These are phyloP conservation scores for Oxyruncus cristatus DNA, from an alignment of 2,113 vertebrate genomes.

Conservation along the genomic window DNA sequence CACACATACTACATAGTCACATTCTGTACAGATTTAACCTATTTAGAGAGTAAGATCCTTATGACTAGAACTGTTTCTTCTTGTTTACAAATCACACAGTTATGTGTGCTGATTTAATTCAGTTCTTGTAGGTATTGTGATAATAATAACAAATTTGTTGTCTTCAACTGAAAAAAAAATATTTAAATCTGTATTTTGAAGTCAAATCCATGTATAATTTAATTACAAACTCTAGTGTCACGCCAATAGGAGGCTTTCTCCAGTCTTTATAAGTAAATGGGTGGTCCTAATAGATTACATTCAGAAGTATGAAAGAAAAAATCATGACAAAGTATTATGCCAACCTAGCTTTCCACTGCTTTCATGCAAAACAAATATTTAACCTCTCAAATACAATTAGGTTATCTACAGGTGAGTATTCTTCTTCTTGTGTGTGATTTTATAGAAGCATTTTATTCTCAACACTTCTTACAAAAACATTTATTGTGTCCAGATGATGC, in stretches of 20 bases:
- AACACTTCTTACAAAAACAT: conserved; percentile 14
- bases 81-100: not conserved
- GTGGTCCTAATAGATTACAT: not conserved
- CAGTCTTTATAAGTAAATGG: not conserved
- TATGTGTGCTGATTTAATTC: not conserved
- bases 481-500: not conserved
- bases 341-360: not conserved
- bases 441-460: not conserved
- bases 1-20: not conserved
- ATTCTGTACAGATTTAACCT: not conserved
- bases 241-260: not conserved
- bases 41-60: not conserved
- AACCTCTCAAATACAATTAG: not conserved
- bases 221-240: not conserved
- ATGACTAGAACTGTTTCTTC: not conserved
- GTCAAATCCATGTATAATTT: not conserved
- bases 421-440: not conserved
- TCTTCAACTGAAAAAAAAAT: not conserved
- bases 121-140: not conserved
- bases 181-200: not conserved
- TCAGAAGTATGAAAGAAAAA: not conserved
- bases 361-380: not conserved
- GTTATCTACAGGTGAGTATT: not conserved
- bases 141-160: not conserved
- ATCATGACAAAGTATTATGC: not conserved